Evolutionary conservation across 2,113 vertebrate species (phyloP), one percentile per base, ranked within the genome.

Genomic region (Phyllostomus hastatus): DNA sequence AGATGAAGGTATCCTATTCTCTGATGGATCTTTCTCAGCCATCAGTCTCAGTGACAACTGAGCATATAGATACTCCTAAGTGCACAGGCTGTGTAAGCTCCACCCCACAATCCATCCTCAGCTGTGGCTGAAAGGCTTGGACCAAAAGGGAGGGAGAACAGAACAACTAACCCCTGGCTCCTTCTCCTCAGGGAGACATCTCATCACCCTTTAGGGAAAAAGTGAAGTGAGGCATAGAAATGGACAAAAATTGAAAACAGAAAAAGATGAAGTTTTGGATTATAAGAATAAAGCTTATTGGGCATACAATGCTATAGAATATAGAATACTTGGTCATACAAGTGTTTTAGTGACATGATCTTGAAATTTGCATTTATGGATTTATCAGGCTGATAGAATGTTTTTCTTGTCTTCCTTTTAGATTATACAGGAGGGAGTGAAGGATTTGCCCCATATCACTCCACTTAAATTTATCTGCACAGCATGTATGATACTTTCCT

Each of bases 211-310:
- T 73, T 70, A 61, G 59, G 59, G 75, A 87, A 73, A 59, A 95
- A 79, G 41, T n/a, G 52, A 84, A 64, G 46, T 66, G 86, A 82
- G 43, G 33, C 61, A 14, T 28, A 72, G 33, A 41, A 87, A 90
- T 24, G n/a, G 61, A 86, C 20, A 59, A 80, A 46, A 88, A 78
- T 33, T 59, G n/a, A 46, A 48, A 83, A 84, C 5, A 84, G 57
- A 43, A 67, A 92, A 67, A 78, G n/a, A 61, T 84, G 59, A 76
- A 28, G 17, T 24, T 90, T 19, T 88, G 24, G 10, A 59, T 83
- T 92, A 64, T 35, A 59, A 80, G 79, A 76, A 82, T 64, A 83
- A 79, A 91, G 41, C 35, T 69, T 76, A 46, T 20, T 80, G 66
- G 41, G 28, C 57, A 69, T 52, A 61, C 12, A 82, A 10, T 61